Base-by-base conservation (phyloP, 2,888 invertebrate genomes). In the Axea sp. region DNA sequence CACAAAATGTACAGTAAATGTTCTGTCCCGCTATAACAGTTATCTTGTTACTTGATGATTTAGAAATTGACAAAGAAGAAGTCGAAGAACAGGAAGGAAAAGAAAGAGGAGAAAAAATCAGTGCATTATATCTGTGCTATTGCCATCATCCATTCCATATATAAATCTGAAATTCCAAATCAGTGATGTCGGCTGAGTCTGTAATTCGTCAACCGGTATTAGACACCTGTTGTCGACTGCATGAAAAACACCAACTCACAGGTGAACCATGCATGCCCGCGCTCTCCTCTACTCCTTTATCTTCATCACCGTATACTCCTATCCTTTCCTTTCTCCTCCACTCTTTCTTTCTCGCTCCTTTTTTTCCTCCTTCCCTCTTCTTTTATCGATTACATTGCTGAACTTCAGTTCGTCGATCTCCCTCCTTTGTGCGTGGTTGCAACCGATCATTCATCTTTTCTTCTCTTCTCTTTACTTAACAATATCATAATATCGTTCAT, bases 401-500 rank as follows among this genome's bases (percentile, higher is more conserved):
- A 53, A 47, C 39, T 45, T 55, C 47, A 24, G 73, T 64, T 64
- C 73, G 64, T 64, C 73, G 68, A 69, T 62, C 68, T 74, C 59
- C 55, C 51, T 62, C 51, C 67, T 47, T 49, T 55, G 39, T 64
- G 55, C 55, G 67, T 49, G 45, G 51, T 57, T 53, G 67, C 59
- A 55, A 24, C 60, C 57, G 75, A 68, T 75, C 71, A 72, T 75
- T 75, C 67, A 67, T 72, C 67, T 74, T 53, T 45, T 64, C 41
- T 65, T 53, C 51, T 64, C 41, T 65, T 69, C 55, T 62, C 60
- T 47, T 55, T 49, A 71, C 62, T 62, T 33, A 59, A 64, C 60
- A 65, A 65, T 65, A 60, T 67, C 67, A 51, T 41, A 69, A 74
- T 64, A 74, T 74, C 73, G 43, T 51, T 64, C 45, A 59, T 64